A percentile compares a stretch with the other conserved stretches of the same genome.
Evolutionary conservation across 2,113 vertebrate genomes (phyloP).

Genomic region (Nycticorax nycticorax): DNA sequence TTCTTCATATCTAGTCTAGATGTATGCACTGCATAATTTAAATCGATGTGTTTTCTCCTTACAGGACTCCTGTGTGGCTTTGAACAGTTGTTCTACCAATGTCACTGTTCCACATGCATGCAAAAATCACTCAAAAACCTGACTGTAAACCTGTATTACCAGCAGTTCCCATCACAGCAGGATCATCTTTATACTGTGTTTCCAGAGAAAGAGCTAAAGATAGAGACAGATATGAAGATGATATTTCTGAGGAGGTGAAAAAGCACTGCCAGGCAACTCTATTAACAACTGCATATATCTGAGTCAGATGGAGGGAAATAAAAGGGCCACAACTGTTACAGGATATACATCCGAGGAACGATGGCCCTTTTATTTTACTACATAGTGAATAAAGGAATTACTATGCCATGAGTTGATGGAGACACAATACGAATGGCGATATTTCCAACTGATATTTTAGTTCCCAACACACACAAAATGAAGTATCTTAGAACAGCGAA

Average conservation of each 20-base stretch:
- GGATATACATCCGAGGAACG: background rate
- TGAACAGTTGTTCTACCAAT: background rate
- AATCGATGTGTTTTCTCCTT: background rate
- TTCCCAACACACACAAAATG: background rate
- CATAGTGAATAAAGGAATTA: background rate
- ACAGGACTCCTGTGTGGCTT: background rate
- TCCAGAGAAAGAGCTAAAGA: background rate
- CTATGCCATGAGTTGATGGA: background rate
- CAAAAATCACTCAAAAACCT: background rate
- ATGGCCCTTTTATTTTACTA: accelerated
- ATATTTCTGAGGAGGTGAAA: background rate
- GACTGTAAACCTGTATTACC: background rate
- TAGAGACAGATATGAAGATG: background rate
- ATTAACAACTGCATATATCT: background rate
- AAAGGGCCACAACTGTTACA: accelerated
- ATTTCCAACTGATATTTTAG: background rate
- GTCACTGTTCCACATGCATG: background rate
- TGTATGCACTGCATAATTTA: background rate
- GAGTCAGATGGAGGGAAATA: background rate
- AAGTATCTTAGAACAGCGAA: background rate
- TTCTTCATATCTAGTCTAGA: no score
- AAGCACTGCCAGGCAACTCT: background rate
- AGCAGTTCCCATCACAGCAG: background rate
- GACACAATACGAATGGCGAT: no score
- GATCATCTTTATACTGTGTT: background rate